Evolutionary conservation across 64 coral and sea anemone species (phyloP).

Genomic region (Actinia tenebrosa): DNA sequence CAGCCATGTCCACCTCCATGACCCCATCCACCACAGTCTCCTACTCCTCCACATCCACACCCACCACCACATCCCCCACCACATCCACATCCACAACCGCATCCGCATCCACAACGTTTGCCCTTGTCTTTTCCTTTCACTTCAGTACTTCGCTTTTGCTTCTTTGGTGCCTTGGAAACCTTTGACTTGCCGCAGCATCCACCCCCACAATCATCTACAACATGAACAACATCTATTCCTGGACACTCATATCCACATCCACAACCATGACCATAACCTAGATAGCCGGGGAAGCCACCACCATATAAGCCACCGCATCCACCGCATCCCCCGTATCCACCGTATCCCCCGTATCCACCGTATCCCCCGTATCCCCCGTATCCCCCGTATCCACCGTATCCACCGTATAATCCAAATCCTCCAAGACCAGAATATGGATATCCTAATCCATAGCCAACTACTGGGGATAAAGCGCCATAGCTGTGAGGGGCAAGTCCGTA

Average conservation of each 20-base stretch:
- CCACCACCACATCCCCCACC: constrained; percentile 32
- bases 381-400: constrained; percentile 1
- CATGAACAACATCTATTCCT: constrained; percentile 8
- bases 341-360: too few relatives aligned
- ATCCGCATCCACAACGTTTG: constrained; percentile 19
- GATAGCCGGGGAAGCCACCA: constrained; percentile 12
- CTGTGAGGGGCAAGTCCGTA: background rate
- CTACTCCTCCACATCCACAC: constrained; percentile 8
- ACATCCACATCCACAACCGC: constrained; percentile 1
- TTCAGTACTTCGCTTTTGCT: constrained; percentile 24
- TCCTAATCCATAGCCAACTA: constrained; percentile 28
- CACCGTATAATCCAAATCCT: background rate
- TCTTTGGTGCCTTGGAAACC: constrained; percentile 38
- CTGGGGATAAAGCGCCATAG: background rate
- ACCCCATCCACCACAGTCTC: constrained; percentile 15
- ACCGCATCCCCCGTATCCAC: constrained; percentile 3
- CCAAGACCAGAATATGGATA: background rate
- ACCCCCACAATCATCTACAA: constrained; percentile 19
- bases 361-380: background rate
- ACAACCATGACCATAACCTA: background rate
- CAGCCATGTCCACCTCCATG: constrained; percentile 7
- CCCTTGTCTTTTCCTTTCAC: constrained; percentile 27
- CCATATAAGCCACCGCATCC: background rate
- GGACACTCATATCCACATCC: constrained; percentile 40
- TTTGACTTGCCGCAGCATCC: constrained; percentile 51